These are phyloP conservation scores for Hypsibius dujardini DNA, from an alignment of 1,140 invertebrate genomes.

Conservation along the genomic window DNA sequence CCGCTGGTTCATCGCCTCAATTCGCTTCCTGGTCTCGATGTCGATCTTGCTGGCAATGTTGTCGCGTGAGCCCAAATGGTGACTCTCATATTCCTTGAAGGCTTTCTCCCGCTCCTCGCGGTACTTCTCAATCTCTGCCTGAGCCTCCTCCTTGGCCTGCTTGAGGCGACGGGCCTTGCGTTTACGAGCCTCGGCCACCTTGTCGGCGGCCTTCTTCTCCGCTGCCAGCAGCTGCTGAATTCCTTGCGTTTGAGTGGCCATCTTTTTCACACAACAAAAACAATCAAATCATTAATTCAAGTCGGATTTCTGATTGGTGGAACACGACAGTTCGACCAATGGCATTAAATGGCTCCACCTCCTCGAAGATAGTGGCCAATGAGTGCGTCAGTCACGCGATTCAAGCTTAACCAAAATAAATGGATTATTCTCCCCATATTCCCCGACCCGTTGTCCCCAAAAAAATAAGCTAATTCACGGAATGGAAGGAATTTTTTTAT, in stretches of 20 bases:
- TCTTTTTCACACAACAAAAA: slow-evolving; percentile 38
- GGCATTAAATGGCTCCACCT: too few relatives aligned
- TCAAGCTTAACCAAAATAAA: too few relatives aligned
- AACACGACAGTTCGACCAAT: slow-evolving; percentile 92
- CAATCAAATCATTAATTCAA: too few relatives aligned
- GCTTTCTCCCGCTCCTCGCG: slow-evolving; percentile 71
- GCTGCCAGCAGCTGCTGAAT: slow-evolving; percentile 93
- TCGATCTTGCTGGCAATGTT: slow-evolving; percentile 74
- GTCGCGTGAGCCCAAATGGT: slow-evolving; percentile 78
- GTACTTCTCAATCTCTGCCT: slow-evolving; percentile 94
- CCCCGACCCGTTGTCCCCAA: too few relatives aligned
- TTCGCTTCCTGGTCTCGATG: slow-evolving; percentile 59
- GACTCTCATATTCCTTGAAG: slow-evolving; percentile 53
- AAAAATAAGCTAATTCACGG: too few relatives aligned
- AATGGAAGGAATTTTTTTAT: too few relatives aligned
- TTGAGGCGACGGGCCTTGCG: slow-evolving; percentile 92
- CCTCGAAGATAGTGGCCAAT: too few relatives aligned
- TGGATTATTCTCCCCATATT: too few relatives aligned
- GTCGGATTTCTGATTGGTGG: too few relatives aligned
- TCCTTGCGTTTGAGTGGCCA: slow-evolving; percentile 98
- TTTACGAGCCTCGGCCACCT: slow-evolving; percentile 52
- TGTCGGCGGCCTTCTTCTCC: slow-evolving; percentile 94
- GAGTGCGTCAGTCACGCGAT: too few relatives aligned
- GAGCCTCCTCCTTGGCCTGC: slow-evolving; percentile 97
- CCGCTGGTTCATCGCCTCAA: slow-evolving; percentile 67